Evolutionary conservation across 1,140 invertebrate species (phyloP).

Genomic region (Grapholita molesta): DNA sequence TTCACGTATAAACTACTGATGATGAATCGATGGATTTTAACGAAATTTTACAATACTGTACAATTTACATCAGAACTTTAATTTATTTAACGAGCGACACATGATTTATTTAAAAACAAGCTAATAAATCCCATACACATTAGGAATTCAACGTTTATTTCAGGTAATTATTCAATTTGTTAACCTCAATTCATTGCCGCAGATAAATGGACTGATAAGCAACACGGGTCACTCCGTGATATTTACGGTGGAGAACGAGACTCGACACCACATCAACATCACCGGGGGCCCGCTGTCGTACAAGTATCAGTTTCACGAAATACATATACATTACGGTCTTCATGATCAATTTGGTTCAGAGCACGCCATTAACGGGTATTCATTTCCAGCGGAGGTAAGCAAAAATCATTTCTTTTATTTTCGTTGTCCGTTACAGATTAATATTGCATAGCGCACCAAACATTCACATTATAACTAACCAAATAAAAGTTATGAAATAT

Average conservation of each 20-base stretch:
- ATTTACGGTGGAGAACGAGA: constrained; percentile 92
- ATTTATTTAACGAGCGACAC: not conserved
- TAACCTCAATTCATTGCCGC: constrained; percentile 25
- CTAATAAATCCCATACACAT: not conserved
- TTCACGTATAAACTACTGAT: too few species aligned
- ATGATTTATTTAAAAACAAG: not conserved
- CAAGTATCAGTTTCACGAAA: constrained; percentile 95
- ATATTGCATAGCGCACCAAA: too few species aligned
- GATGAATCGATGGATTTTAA: too few species aligned
- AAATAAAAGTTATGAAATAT: too few species aligned
- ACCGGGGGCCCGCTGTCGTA: constrained; percentile 96
- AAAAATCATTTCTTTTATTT: not conserved
- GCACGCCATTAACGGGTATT: constrained; percentile 93
- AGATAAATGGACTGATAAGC: constrained; percentile 91
- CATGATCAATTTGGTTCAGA: constrained; percentile 93
- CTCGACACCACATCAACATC: constrained; percentile 91
- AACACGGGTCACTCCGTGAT: constrained; percentile 97
- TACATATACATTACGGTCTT: constrained; percentile 92
- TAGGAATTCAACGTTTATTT: constrained; percentile 14
- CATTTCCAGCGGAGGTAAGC: constrained; percentile 95
- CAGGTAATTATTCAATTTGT: constrained; percentile 17
- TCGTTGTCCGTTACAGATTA: too few species aligned
- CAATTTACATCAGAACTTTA: too few species aligned
- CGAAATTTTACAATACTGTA: too few species aligned
- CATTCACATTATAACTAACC: too few species aligned